These are phyloP conservation scores for Aphaenogaster floridana DNA, from an alignment of 1,140 invertebrate genomes.

Conservation along the genomic window DNA sequence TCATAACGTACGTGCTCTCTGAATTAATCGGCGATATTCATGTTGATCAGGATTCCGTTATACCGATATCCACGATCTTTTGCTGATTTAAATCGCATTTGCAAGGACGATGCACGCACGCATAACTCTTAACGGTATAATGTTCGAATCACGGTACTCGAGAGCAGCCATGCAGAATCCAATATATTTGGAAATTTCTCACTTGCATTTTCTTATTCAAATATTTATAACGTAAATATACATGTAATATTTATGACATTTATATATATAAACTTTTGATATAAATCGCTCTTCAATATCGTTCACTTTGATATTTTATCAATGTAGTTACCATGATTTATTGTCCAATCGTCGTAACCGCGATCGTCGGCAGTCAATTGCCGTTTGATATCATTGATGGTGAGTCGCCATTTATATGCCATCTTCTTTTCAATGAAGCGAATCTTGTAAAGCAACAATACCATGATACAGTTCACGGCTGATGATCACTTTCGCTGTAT, in stretches of 20 bases:
- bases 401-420: conserved; percentile 65
- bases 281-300: not conserved
- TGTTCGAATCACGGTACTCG: not conserved
- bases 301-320: not conserved
- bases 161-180: not conserved
- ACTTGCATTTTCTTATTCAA: not conserved
- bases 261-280: not conserved
- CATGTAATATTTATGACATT: not conserved
- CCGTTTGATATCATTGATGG: conserved; percentile 50
- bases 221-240: not conserved
- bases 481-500: conserved; percentile 66
- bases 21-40: conserved; percentile 25
- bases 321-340: conserved; percentile 52
- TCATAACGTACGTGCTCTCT: not conserved
- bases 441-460: conserved; percentile 14
- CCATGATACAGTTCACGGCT: conserved; percentile 63
- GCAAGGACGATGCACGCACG: not conserved
- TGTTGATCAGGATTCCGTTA: not conserved
- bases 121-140: not conserved
- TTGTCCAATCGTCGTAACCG: not conserved
- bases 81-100: not conserved
- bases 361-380: conserved; percentile 4
- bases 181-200: not conserved
- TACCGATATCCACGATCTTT: conserved; percentile 10
- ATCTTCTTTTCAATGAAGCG: conserved; percentile 26